These are phyloP conservation scores for Dreissena rostriformis DNA, from an alignment of 1,140 invertebrate genomes.

Conservation along the genomic window DNA sequence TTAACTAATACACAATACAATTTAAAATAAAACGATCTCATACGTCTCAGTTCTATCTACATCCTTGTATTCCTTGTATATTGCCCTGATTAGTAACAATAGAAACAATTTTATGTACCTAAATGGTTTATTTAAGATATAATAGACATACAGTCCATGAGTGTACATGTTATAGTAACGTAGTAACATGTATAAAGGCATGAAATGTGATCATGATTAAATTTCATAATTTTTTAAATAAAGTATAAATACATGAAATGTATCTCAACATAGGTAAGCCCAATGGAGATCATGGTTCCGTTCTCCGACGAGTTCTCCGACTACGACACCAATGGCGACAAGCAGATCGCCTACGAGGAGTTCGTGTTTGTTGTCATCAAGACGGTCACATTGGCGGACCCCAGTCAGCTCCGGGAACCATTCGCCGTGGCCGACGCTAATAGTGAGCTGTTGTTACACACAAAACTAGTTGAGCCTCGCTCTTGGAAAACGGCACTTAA, in stretches of 20 bases:
- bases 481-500: not conserved
- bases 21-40: too few relatives aligned
- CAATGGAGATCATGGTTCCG: not conserved
- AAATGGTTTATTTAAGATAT: not conserved
- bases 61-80: too few relatives aligned
- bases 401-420: not conserved
- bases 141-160: too few relatives aligned
- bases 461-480: not conserved
- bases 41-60: too few relatives aligned
- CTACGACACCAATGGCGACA: not conserved
- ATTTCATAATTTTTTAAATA: too few relatives aligned
- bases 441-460: not conserved
- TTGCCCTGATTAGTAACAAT: too few relatives aligned
- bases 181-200: too few relatives aligned
- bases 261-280: not conserved
- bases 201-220: too few relatives aligned
- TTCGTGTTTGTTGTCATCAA: not conserved
- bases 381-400: not conserved
- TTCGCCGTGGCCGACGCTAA: not conserved
- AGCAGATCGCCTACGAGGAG: constrained; percentile 2
- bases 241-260: too few relatives aligned
- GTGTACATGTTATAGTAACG: too few relatives aligned
- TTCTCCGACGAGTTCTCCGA: constrained; percentile 1
- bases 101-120: not conserved
- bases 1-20: too few relatives aligned